Percentiles rank a stretch among this genome's conserved stretches.
Conservation (phyloP, 2,888 invertebrate genomes). For the Rhagonycha lutea region DNA sequence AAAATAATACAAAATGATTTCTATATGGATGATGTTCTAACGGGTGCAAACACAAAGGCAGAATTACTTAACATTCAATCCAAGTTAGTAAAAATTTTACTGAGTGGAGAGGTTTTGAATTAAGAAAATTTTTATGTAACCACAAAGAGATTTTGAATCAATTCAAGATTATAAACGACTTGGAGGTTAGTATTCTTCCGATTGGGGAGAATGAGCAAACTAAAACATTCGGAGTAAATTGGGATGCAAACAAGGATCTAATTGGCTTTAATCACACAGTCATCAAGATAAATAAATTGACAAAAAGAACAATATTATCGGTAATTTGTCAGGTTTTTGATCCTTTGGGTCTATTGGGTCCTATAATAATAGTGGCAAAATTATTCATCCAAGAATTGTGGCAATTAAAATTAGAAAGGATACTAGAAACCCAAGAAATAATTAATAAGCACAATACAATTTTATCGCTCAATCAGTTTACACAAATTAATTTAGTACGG, state of each 20-base stretch:
- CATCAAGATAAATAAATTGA: neutral
- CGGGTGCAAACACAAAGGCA: slow-evolving; percentile 16
- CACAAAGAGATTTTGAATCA: neutral
- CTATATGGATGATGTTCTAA: slow-evolving; percentile 29
- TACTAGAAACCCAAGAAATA: too few relatives aligned
- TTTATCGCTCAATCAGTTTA: too few relatives aligned
- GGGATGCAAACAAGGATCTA: neutral
- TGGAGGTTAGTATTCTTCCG: slow-evolving; percentile 8
- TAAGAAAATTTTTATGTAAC: slow-evolving; percentile 27
- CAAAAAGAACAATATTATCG: slow-evolving; percentile 27
- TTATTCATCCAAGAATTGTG: slow-evolving; percentile 27
- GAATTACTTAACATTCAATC: slow-evolving; percentile 26
- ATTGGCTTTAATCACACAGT: neutral
- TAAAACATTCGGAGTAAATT: slow-evolving; percentile 20
- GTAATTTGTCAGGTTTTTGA: slow-evolving; percentile 35
- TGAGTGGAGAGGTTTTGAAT: slow-evolving; percentile 25
- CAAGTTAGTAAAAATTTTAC: slow-evolving; percentile 24
- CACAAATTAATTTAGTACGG: too few relatives aligned
- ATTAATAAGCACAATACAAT: too few relatives aligned
- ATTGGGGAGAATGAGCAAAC: slow-evolving; percentile 23
- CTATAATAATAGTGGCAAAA: slow-evolving; percentile 34
- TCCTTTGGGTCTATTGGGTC: slow-evolving; percentile 35
- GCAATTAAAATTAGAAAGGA: slow-evolving; percentile 3
- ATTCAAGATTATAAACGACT: neutral
- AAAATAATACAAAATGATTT: slow-evolving; percentile 25